These are phyloP conservation scores for Camponotus vicinus DNA, from an alignment of 1,140 invertebrate genomes.

Conservation along the genomic window DNA sequence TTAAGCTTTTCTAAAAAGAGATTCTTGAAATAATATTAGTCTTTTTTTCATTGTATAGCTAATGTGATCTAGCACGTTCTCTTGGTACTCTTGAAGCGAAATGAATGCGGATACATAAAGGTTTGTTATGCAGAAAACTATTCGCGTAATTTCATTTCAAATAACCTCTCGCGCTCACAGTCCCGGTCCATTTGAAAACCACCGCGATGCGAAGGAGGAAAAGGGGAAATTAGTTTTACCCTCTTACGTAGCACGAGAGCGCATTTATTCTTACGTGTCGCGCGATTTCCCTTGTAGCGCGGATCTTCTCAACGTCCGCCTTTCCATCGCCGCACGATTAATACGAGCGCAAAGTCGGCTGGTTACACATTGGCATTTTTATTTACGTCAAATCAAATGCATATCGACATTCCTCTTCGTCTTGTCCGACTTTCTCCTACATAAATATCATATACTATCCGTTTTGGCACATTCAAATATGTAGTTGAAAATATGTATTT, in stretches of 20 bases:
- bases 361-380: constrained; percentile 56
- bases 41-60: not conserved
- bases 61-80: constrained; percentile 3
- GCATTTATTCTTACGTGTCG: constrained; percentile 47
- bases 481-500: not conserved
- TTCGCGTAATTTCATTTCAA: constrained; percentile 55
- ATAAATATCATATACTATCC: constrained; percentile 16
- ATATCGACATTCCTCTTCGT: constrained; percentile 31
- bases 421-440: constrained; percentile 62
- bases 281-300: constrained; percentile 46
- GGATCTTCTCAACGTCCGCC: constrained; percentile 18
- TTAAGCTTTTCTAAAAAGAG: not conserved
- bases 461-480: not conserved
- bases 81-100: constrained; percentile 31
- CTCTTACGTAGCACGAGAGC: constrained; percentile 48
- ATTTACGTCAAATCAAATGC: constrained; percentile 60
- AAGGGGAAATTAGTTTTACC: constrained; percentile 44
- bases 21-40: constrained; percentile 18
- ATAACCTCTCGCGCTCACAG: constrained; percentile 39
- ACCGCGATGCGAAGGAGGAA: constrained; percentile 24
- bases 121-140: constrained; percentile 29
- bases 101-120: constrained; percentile 46
- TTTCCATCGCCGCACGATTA: constrained; percentile 37
- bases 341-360: constrained; percentile 15
- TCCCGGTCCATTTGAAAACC: constrained; percentile 50